Conservation (phyloP, 2,888 invertebrate species). For the Eupithecia subumbrata region DNA sequence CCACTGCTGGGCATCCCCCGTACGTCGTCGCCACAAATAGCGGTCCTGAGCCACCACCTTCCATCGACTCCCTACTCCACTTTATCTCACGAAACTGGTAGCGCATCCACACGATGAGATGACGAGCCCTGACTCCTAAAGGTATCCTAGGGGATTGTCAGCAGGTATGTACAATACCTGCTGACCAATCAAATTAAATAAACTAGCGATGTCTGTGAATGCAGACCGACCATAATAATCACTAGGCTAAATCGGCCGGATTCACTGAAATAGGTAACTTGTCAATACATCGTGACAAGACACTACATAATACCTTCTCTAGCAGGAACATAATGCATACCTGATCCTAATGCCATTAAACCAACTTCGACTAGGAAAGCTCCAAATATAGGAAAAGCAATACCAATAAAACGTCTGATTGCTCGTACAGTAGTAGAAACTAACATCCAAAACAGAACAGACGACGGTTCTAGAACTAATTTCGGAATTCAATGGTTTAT, state of each 20-base stretch:
- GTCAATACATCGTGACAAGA: neutral
- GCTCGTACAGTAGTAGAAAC: slow-evolving; percentile 14
- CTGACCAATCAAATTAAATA: neutral
- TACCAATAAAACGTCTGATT: neutral
- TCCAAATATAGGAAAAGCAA: slow-evolving; percentile 8
- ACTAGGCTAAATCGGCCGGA: neutral
- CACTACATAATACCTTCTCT: too few species aligned
- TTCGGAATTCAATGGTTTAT: slow-evolving; percentile 35
- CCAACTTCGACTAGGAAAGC: neutral
- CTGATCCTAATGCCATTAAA: neutral
- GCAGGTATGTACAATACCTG: too few species aligned
- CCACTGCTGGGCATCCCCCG: too few species aligned
- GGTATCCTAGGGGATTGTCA: too few species aligned
- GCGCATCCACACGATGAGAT: too few species aligned
- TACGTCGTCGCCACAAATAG: too few species aligned
- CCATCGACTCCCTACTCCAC: too few species aligned
- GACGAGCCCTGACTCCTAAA: too few species aligned
- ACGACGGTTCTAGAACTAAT: slow-evolving; percentile 47
- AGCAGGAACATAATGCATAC: neutral
- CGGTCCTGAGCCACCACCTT: too few species aligned
- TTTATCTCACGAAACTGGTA: too few species aligned
- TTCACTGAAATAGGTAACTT: neutral
- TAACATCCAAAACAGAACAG: slow-evolving; percentile 40
- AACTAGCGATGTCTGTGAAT: neutral
- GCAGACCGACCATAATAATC: neutral